These are phyloP conservation scores for Holothuria leucospilota DNA, from an alignment of 53 echinoderm and acorn worm species.

Conservation along the genomic window DNA sequence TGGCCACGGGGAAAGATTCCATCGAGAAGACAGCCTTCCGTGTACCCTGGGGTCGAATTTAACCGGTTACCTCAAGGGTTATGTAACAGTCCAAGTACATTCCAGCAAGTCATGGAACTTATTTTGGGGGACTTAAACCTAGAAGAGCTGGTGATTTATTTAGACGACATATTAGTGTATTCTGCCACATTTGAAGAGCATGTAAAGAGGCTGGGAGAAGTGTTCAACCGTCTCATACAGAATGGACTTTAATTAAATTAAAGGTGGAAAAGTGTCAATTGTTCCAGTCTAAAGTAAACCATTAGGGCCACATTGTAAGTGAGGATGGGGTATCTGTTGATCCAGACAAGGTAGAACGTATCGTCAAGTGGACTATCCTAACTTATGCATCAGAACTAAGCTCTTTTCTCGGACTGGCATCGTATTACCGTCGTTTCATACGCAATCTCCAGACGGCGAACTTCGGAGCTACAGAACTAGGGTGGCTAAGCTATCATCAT, in stretches of 20 bases:
- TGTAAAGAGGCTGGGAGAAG: slow-evolving; percentile 45
- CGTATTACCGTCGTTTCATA: slow-evolving; percentile 61
- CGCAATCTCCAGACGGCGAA: slow-evolving; percentile 48
- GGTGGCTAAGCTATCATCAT: slow-evolving; percentile 58
- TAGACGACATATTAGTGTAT: slow-evolving; percentile 71
- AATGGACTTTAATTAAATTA: slow-evolving; percentile 73
- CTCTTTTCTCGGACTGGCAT: slow-evolving; percentile 63
- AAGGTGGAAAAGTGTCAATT: slow-evolving; percentile 67
- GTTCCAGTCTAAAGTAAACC: slow-evolving; percentile 49
- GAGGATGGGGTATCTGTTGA: slow-evolving; percentile 51
- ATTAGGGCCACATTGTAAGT: slow-evolving; percentile 56
- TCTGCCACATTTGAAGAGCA: slow-evolving; percentile 69
- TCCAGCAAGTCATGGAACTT: slow-evolving; percentile 65
- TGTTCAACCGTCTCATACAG: slow-evolving; percentile 50
- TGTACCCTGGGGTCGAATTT: slow-evolving; percentile 72
- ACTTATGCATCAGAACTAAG: slow-evolving; percentile 35
- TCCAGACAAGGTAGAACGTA: slow-evolving; percentile 48
- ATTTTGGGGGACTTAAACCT: slow-evolving; percentile 70
- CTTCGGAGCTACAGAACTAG: slow-evolving; percentile 60
- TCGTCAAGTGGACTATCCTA: slow-evolving; percentile 50
- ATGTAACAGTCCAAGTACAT: slow-evolving; percentile 67
- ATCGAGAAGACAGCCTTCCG: slow-evolving; percentile 71
- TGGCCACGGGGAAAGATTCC: slow-evolving; percentile 60
- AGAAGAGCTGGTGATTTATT: slow-evolving; percentile 45
- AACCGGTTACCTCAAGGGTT: slow-evolving; percentile 57